Conservation (phyloP, 2,113 vertebrate genomes). For the Caloenas nicobarica region DNA sequence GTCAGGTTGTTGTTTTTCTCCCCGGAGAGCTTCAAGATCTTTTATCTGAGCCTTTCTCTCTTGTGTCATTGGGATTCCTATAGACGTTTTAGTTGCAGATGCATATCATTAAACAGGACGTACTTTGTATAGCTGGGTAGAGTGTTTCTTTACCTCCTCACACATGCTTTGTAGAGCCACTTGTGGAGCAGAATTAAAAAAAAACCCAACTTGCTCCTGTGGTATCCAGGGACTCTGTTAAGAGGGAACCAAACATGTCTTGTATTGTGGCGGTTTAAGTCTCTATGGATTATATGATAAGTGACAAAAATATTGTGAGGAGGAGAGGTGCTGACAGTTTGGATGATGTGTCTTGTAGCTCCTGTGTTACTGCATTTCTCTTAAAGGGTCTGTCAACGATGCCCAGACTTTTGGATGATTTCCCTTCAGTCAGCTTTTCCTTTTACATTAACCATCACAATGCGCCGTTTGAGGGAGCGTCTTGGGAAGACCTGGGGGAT, state of each 20-base stretch:
- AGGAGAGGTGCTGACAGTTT: constrained; percentile 52
- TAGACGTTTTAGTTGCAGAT: neutral
- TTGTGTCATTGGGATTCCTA: neutral
- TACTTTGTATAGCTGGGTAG: neutral
- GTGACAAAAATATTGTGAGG: constrained; percentile 40
- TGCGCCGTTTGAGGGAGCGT: neutral
- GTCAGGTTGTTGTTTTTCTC: constrained; percentile 12
- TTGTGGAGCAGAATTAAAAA: neutral
- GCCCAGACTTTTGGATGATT: neutral
- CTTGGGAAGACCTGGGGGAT: neutral
- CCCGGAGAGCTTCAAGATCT: neutral
- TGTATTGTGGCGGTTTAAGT: neutral
- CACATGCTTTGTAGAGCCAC: neutral
- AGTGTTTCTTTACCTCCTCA: neutral
- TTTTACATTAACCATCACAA: neutral
- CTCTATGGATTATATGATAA: neutral
- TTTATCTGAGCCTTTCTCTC: neutral
- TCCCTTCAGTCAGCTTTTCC: neutral
- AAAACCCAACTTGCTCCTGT: neutral
- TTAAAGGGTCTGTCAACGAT: constrained; percentile 34
- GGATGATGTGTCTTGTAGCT: constrained; percentile 16
- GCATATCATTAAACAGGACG: neutral
- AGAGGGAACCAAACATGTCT: neutral
- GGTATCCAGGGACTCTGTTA: neutral
- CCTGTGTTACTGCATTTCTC: constrained; percentile 3